Evolutionary conservation across 2,113 vertebrate species (phyloP).

Genomic region (Melanocharis versteri): DNA sequence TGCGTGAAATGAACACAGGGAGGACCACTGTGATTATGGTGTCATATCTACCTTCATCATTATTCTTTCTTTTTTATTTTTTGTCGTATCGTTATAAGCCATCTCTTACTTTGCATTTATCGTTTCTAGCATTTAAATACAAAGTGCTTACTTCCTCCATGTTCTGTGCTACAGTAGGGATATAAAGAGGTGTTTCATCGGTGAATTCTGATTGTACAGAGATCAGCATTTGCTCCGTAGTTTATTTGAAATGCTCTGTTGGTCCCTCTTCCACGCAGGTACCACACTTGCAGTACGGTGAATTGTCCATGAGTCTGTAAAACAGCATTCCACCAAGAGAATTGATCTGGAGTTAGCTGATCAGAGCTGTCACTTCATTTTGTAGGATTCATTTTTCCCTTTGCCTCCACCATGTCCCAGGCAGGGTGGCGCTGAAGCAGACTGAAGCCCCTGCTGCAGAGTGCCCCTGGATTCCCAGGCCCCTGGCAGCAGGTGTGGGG

Average conservation of each 20-base stretch:
- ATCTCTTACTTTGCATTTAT: background rate
- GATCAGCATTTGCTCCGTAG: background rate
- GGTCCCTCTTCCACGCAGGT: background rate
- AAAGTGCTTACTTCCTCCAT: background rate
- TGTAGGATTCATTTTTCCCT: background rate
- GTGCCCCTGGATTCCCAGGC: fast-evolving
- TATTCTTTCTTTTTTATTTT: background rate
- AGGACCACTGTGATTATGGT: background rate
- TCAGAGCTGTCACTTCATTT: background rate
- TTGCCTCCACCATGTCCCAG: background rate
- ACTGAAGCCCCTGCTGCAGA: fast-evolving
- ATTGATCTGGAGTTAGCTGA: background rate
- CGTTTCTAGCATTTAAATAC: background rate
- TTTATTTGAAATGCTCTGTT: background rate
- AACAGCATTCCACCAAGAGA: background rate
- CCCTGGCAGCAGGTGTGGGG: background rate
- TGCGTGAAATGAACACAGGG: background rate
- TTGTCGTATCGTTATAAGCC: background rate
- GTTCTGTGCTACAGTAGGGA: background rate
- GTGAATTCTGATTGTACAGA: background rate
- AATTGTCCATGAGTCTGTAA: background rate
- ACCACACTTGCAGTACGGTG: background rate
- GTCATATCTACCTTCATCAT: background rate
- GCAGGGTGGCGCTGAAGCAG: fast-evolving
- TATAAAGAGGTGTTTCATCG: background rate